phyloP scores from a whole-genome alignment of 1,140 invertebrate species.

The Fopius arisanus region DNA sequence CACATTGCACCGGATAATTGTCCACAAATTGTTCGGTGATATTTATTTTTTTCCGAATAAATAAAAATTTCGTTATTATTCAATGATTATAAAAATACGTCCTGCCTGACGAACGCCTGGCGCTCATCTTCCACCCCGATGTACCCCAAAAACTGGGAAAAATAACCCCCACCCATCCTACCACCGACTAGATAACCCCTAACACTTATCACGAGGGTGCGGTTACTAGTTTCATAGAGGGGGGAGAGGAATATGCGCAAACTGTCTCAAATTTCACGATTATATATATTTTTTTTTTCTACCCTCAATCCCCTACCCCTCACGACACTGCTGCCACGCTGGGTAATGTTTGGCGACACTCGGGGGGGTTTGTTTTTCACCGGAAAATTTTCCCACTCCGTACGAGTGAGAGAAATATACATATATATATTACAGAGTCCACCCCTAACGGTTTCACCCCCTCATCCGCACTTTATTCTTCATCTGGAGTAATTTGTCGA shows the following conservation, averaged over 20 bases:
- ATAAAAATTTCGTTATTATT: background rate
- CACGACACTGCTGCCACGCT: slow-evolving; percentile 20
- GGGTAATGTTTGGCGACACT: slow-evolving; percentile 3
- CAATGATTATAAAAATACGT: background rate
- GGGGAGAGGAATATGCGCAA: slow-evolving; percentile 7
- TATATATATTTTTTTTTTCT: background rate
- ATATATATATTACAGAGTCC: too few species aligned
- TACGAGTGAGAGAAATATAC: background rate
- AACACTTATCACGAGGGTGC: slow-evolving; percentile 30
- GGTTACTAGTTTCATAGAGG: slow-evolving; percentile 19
- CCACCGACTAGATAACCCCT: background rate
- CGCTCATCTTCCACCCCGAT: slow-evolving; percentile 21
- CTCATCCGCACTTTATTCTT: background rate
- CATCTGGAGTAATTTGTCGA: background rate
- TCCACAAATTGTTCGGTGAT: too few species aligned
- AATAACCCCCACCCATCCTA: background rate
- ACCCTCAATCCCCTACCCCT: background rate
- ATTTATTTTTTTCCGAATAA: background rate
- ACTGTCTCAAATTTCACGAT: slow-evolving; percentile 3
- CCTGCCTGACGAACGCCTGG: slow-evolving; percentile 3
- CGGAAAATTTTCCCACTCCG: background rate
- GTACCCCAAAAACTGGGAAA: background rate
- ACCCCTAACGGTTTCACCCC: too few species aligned
- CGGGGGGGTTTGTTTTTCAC: background rate
- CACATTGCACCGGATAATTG: background rate